Base-by-base conservation (phyloP, 2,113 vertebrate genomes). In the Tupaia tana region DNA sequence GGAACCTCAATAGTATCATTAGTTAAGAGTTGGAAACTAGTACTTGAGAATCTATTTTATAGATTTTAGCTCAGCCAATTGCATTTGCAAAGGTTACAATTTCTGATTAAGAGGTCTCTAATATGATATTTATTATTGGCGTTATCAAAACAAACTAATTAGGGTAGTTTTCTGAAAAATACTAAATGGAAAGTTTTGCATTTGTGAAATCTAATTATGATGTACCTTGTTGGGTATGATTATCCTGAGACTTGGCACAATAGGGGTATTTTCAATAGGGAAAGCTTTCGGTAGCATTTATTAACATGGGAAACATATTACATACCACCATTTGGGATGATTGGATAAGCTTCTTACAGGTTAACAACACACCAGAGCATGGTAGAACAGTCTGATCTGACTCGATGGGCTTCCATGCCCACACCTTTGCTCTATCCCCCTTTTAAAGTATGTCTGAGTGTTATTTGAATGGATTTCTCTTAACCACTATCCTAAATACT, bases 61-160 rank as follows among this genome's bases (percentile, higher is more conserved):
- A n/a, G 27, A 31, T 52, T 74, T 6, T 1, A 10, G 66, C 3
- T 63, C 3, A 1, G 34, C 0, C 2, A 1, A 3, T 20, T 54
- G 0, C 9, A 25, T 58, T 11, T 0, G 78, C 43, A 0, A 0
- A 64, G 52, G 18, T 16, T 52, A 80, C 67, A 1, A 0, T 22
- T 15, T 54, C 31, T 52, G n/a, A 31, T 0, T 4, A 67, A 71
- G 74, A 81, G 52, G 92, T 58, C 24, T 74, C 34, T 52, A 3
- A 34, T 14, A 8, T 19, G 15, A 16, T 12, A 29, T 70, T 86
- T 93, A 12, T 80, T 73, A 74, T 52, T 19, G 52, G 7, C 18
- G 81, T 91, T 86, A 31, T 29, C n/a, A 66, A 74, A 93, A 56
- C 22, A 80, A 66, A 12, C 25, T 22, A 25, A 70, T 52, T 64